Evolutionary conservation across 2,888 invertebrate species (phyloP).

Genomic region (Lysandra coridon): DNA sequence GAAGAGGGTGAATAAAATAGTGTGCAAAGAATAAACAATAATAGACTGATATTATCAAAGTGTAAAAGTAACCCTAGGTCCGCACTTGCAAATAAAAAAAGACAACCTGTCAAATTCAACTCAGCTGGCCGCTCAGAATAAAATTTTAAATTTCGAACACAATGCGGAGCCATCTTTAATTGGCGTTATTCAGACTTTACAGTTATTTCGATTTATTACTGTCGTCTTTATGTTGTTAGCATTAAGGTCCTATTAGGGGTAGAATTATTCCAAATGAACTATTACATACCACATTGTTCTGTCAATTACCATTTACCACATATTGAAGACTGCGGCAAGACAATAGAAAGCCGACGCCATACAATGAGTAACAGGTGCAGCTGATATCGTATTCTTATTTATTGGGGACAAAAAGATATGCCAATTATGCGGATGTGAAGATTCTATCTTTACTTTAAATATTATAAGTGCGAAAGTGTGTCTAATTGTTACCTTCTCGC

Average conservation of each 20-base stretch:
- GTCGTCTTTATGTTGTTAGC: background rate
- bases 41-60: too few relatives aligned
- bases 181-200: background rate
- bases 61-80: background rate
- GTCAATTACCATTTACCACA: slow-evolving; percentile 33
- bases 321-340: slow-evolving; percentile 11
- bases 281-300: slow-evolving; percentile 16
- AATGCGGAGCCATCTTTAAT: background rate
- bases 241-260: background rate
- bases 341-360: slow-evolving; percentile 48
- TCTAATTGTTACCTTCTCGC: too few relatives aligned
- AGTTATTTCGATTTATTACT: background rate
- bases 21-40: too few relatives aligned
- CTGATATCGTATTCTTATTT: slow-evolving; percentile 70
- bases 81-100: background rate
- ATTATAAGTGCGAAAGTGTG: background rate
- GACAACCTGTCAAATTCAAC: background rate
- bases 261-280: slow-evolving; percentile 6
- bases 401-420: slow-evolving; percentile 57
- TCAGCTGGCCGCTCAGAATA: background rate
- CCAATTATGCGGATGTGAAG: slow-evolving; percentile 35
- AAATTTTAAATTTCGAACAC: background rate
- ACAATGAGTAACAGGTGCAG: slow-evolving; percentile 62
- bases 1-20: too few relatives aligned
- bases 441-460: background rate